Evolutionary conservation across 2,113 vertebrate species (phyloP).

Genomic region (Epinephelus lanceolatus): DNA sequence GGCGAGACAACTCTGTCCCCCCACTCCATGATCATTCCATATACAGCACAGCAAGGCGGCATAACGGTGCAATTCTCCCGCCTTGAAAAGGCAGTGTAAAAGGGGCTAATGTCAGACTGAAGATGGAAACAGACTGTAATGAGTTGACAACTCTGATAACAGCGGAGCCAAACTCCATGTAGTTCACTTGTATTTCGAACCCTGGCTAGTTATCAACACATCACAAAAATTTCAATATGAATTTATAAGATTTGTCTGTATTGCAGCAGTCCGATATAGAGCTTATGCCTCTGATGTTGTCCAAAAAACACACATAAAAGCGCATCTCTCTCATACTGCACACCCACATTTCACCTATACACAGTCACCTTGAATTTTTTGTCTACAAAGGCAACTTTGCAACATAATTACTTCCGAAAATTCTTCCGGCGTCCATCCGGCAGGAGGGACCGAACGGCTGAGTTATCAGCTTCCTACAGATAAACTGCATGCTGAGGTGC

Average conservation of each 20-base stretch:
- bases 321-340: not conserved
- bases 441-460: constrained; percentile 1
- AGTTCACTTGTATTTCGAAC: no score
- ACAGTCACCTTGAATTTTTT: not conserved
- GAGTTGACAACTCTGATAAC: no score
- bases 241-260: not conserved
- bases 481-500: constrained; percentile 11
- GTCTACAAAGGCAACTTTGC: constrained; percentile 19
- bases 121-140: no score
- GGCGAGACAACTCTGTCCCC: no score
- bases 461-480: constrained; percentile 40
- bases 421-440: not conserved
- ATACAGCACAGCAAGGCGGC: no score
- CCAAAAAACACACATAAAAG: not conserved
- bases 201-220: no score
- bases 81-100: no score
- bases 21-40: no score
- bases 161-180: no score
- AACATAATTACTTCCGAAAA: constrained; percentile 11
- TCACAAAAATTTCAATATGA: no score
- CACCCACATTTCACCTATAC: not conserved
- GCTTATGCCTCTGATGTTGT: not conserved
- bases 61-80: no score
- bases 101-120: no score
- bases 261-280: not conserved